phyloP scores from a whole-genome alignment of 2,113 vertebrate species.

The Erythrocercus mccallii region DNA sequence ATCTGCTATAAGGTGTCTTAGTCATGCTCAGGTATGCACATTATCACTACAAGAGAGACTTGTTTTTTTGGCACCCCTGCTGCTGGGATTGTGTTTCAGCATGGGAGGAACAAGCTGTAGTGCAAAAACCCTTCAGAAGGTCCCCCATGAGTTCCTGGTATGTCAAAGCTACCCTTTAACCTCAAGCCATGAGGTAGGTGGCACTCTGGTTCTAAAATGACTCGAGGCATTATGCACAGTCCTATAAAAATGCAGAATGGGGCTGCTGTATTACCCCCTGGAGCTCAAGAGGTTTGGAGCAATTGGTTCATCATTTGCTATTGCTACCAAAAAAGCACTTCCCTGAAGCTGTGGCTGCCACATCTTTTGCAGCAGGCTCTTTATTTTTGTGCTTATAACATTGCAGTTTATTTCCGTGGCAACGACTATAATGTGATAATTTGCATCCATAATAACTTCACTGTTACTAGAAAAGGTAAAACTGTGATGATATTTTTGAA shows the following conservation, averaged over 20 bases:
- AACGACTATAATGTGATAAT: background rate
- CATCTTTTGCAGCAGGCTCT: background rate
- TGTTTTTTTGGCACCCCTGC: background rate
- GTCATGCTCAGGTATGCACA: background rate
- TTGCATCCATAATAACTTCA: background rate
- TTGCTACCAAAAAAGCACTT: background rate
- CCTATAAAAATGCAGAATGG: background rate
- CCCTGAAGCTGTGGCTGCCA: background rate
- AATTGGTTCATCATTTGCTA: background rate
- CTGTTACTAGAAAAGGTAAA: background rate
- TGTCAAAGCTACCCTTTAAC: background rate
- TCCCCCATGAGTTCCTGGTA: background rate
- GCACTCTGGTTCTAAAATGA: background rate
- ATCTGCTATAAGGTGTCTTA: background rate
- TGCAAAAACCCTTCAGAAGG: background rate
- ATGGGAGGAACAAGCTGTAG: background rate
- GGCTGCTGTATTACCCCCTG: background rate
- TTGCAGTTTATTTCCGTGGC: constrained; percentile 1
- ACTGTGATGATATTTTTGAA: background rate
- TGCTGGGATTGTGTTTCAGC: background rate
- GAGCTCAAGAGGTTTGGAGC: background rate
- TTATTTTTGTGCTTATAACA: background rate
- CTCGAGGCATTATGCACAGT: background rate
- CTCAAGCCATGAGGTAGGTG: background rate
- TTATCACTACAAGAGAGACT: background rate